Conservation (phyloP, 2,113 vertebrate genomes). For the Planiliza haematocheilus region DNA sequence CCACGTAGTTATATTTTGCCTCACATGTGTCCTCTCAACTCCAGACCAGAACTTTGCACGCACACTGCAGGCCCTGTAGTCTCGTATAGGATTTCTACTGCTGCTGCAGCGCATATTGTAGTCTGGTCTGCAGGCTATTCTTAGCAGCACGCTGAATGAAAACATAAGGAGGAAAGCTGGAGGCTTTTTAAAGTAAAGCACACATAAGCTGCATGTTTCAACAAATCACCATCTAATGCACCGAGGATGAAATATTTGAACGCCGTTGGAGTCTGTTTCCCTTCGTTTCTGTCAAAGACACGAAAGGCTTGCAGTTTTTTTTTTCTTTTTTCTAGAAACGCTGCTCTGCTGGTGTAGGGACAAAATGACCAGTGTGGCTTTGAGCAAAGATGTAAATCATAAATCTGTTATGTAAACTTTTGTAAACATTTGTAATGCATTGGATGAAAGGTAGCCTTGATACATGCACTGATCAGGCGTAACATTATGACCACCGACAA, state of each 20-base stretch:
- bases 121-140: conserved; percentile 54
- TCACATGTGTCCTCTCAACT: conserved; percentile 2
- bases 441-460: too few relatives aligned
- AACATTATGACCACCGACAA: too few relatives aligned
- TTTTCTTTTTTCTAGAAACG: too few relatives aligned
- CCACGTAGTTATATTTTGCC: conserved; percentile 42
- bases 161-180: conserved; percentile 36
- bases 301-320: conserved; percentile 10
- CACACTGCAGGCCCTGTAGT: conserved; percentile 37
- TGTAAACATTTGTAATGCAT: too few relatives aligned
- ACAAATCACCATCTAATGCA: conserved; percentile 31
- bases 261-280: conserved; percentile 5
- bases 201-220: conserved; percentile 12
- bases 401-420: too few relatives aligned
- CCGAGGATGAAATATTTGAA: background rate
- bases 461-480: too few relatives aligned
- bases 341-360: too few relatives aligned
- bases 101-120: conserved; percentile 59
- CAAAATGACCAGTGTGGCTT: too few relatives aligned
- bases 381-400: too few relatives aligned
- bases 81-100: conserved; percentile 50
- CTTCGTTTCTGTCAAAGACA: conserved; percentile 16
- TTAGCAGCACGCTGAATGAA: conserved; percentile 42
- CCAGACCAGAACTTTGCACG: conserved; percentile 15
- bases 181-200: conserved; percentile 27